Conservation (phyloP, 1,140 invertebrate genomes). For the Drosophila sucinea region DNA sequence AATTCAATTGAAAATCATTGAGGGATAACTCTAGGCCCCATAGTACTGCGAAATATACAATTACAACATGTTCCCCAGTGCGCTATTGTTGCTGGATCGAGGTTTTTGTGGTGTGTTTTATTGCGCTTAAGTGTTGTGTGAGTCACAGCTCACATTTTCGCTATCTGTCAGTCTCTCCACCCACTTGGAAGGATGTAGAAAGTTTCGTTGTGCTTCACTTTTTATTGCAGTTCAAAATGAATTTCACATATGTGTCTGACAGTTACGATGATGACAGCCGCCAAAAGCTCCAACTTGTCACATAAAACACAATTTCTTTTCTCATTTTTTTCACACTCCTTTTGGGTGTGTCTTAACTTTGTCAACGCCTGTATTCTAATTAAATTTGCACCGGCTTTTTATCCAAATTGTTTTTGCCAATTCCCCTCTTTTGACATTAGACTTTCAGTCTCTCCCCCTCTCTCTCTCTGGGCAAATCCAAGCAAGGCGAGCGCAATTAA, state of each 20-base stretch:
- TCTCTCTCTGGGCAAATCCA: conserved; percentile 49
- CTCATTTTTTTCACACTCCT: conserved; percentile 5
- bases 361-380: conserved; percentile 62
- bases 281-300: conserved; percentile 49
- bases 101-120: conserved; percentile 39
- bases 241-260: conserved; percentile 70
- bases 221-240: conserved; percentile 79
- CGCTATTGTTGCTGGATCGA: conserved; percentile 45
- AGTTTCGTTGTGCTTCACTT: conserved; percentile 65
- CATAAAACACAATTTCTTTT: conserved; percentile 52
- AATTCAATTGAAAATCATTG: background rate
- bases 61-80: conserved; percentile 70
- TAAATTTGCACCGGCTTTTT: conserved; percentile 73
- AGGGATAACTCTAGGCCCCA: background rate
- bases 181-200: conserved; percentile 13
- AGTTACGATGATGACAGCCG: conserved; percentile 61
- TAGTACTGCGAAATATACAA: conserved; percentile 49
- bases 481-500: conserved; percentile 70
- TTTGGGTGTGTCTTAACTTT: conserved; percentile 64
- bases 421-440: conserved; percentile 21
- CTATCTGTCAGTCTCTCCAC: background rate
- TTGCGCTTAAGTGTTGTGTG: conserved; percentile 45
- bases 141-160: conserved; percentile 5
- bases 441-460: conserved; percentile 17
- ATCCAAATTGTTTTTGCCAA: conserved; percentile 61